Percentiles rank a stretch among this genome's conserved stretches.
phyloP scores from a whole-genome alignment of 2,888 invertebrate genomes.

The Agriotes lineatus region DNA sequence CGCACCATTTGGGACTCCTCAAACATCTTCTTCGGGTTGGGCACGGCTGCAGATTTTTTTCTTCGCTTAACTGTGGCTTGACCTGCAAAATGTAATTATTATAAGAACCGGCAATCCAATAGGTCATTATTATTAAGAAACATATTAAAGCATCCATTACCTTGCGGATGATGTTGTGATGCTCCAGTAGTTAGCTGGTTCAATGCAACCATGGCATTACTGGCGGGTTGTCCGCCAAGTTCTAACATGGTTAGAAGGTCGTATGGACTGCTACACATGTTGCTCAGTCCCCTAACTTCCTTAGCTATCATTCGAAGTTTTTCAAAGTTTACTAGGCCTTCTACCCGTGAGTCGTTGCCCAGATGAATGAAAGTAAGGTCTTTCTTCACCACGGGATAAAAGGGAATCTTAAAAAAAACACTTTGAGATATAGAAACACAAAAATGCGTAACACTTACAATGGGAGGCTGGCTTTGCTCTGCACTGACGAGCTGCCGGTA shows the following conservation, averaged over 20 bases:
- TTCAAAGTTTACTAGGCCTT: conserved; percentile 95
- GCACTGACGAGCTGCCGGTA: conserved; percentile 94
- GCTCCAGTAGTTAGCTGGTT: conserved; percentile 87
- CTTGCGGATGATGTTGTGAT: conserved; percentile 69
- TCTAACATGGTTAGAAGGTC: conserved; percentile 89
- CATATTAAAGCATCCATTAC: conserved; percentile 49
- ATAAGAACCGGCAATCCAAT: not conserved
- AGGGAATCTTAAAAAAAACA: conserved; percentile 84
- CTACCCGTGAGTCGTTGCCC: conserved; percentile 93
- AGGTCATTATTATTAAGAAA: not conserved
- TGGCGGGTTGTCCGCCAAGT: conserved; percentile 87
- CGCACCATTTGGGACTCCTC: conserved; percentile 99
- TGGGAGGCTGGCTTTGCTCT: conserved; percentile 88
- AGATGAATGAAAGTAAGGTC: conserved; percentile 98
- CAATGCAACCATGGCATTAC: conserved; percentile 88
- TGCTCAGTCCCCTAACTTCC: conserved; percentile 89
- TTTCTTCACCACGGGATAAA: conserved; percentile 92
- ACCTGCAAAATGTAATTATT: conserved; percentile 65
- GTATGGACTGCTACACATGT: conserved; percentile 96
- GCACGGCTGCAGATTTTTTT: conserved; percentile 90
- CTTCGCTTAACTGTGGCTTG: conserved; percentile 90
- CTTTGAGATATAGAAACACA: too few relatives aligned
- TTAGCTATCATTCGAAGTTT: conserved; percentile 98
- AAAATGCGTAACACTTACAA: conserved; percentile 70
- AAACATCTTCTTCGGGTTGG: conserved; percentile 98